Conservation (phyloP, 1,140 invertebrate genomes). For the Caenorhabditis briggsae region DNA sequence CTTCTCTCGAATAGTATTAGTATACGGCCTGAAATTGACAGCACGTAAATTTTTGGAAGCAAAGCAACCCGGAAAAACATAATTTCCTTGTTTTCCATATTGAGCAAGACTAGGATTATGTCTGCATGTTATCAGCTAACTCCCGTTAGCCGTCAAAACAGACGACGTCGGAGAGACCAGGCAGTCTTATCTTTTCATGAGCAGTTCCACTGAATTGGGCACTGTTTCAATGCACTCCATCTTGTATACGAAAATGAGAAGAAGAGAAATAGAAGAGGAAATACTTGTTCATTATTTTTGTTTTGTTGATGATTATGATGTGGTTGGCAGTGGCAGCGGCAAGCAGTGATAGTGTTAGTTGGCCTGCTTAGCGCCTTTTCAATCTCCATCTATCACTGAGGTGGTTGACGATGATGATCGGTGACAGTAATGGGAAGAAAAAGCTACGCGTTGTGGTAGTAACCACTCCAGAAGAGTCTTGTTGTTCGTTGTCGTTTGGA, state of each 20-base stretch:
- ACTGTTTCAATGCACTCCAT: conserved; percentile 11
- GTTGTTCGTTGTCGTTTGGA: conserved; percentile 1
- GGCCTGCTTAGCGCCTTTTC: conserved; percentile 41
- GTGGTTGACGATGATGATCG: conserved; percentile 43
- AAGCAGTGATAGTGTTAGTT: not conserved
- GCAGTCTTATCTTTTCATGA: not conserved
- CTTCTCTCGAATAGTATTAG: no score
- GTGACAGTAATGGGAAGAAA: conserved; percentile 4
- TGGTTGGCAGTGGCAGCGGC: not conserved
- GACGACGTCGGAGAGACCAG: no score
- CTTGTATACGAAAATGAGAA: not conserved
- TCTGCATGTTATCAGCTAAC: no score
- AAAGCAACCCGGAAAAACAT: no score
- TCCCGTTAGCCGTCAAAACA: no score
- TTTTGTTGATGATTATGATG: conserved; percentile 9
- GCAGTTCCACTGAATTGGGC: conserved; percentile 7
- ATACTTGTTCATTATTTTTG: conserved; percentile 28
- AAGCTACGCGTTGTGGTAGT: not conserved
- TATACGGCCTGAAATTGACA: no score
- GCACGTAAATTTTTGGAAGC: no score
- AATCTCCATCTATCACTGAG: conserved; percentile 34
- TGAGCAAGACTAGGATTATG: no score
- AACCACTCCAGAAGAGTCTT: conserved; percentile 26
- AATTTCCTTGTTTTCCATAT: no score
- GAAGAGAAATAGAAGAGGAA: not conserved